Percentiles rank a stretch among this genome's conserved stretches.
Conservation (phyloP, 2,113 vertebrate species). For the Trinectes maculatus region DNA sequence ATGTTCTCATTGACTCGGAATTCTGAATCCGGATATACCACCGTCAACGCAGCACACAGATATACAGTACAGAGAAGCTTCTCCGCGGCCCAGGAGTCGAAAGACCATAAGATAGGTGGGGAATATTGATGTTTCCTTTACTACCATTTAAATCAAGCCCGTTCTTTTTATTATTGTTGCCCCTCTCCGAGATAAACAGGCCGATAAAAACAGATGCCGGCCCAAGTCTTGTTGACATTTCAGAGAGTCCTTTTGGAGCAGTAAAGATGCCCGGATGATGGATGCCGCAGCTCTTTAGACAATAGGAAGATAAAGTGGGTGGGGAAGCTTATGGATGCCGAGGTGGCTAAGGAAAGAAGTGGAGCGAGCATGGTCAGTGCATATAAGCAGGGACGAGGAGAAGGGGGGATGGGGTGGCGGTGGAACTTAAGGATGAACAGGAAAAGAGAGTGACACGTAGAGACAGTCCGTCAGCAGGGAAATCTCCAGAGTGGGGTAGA, state of each 20-base stretch:
- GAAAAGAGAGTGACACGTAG: conserved; percentile 1
- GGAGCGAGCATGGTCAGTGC: not conserved
- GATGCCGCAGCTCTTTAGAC: conserved; percentile 55
- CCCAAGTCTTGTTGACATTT: conserved; percentile 72
- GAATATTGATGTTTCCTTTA: conserved; percentile 68
- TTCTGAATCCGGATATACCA: conserved; percentile 39
- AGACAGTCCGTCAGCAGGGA: conserved; percentile 33
- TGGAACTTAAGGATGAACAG: not conserved
- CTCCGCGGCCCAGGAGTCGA: conserved; percentile 16
- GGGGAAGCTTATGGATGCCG: conserved; percentile 45
- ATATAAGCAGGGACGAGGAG: not conserved
- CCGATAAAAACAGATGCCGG: conserved; percentile 59
- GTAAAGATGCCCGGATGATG: conserved; percentile 76
- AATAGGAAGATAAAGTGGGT: conserved; percentile 51
- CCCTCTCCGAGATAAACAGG: conserved; percentile 65
- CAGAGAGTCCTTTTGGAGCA: conserved; percentile 71
- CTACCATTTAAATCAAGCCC: conserved; percentile 70
- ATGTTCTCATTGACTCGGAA: conserved; percentile 40
- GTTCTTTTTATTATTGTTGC: conserved; percentile 72
- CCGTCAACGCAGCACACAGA: conserved; percentile 25
- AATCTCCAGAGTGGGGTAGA: conserved; percentile 23
- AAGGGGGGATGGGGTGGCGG: conserved; percentile 5
- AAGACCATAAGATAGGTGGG: conserved; percentile 35
- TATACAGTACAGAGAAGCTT: conserved; percentile 16
- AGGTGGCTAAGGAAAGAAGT: conserved; percentile 24